Base-by-base conservation (phyloP, 2,797 vertebrate genomes). In the Podargus strigoides region DNA sequence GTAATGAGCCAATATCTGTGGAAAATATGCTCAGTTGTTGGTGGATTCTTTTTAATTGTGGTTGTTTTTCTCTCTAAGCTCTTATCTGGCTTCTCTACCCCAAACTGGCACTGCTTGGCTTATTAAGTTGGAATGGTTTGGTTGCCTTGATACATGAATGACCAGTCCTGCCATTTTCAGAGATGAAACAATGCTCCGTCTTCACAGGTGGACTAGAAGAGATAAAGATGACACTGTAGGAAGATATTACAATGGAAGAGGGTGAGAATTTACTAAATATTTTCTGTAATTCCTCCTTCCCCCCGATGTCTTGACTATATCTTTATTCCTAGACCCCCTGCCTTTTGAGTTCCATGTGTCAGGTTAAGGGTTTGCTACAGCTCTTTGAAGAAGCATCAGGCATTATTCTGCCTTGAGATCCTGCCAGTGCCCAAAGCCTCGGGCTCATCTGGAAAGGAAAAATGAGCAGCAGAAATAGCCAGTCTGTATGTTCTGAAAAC, bases 281-380 rank as follows among this genome's bases (percentile, higher is more conserved):
- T 53, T 79, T 41, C 56, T 74, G 34, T 46, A 50, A 9, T 70
- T 52, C n/a, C 41, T 37, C n/a, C 72, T 8, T 53, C 9, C 30
- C 15, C 12, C 7, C 4, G 0, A 0, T 1, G 4, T 47, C 67
- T 84, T 50, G 55, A 28, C 16, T 47, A 5, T 28, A 27, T 36
- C 20, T 77, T 67, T 73, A 49, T 56, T 34, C 72, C 24, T 12
- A 46, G 41, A 55, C 36, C 14, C 16, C 27, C 11, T 14, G 5
- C 47, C 32, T 59, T 59, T 63, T 41, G 46, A 32, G 30, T 53
- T 89, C 56, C 15, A 6, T 27, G 22, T 32, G 18, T 66, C 59
- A 28, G 23, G 23, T 39, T 36, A 58, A 69, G 55, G 41, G 42
- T 53, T 85, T 55, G 30, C 46, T 64, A 30, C 34, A 36, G 46